These are phyloP conservation scores for Koerneria pararmatus DNA, from an alignment of 2,888 invertebrate genomes.

Conservation along the genomic window DNA sequence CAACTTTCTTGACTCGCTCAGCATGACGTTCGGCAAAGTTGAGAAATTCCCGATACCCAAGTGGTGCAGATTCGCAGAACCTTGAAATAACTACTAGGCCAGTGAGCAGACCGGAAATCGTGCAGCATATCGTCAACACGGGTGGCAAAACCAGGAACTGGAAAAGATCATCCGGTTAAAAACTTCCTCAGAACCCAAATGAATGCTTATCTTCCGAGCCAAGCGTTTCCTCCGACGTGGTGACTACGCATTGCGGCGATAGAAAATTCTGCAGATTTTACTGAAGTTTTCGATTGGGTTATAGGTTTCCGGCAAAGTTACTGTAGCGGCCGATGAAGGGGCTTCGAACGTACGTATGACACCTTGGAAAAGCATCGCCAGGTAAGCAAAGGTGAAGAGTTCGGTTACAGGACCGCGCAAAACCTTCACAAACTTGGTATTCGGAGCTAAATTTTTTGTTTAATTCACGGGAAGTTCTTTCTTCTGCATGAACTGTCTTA, in stretches of 20 bases:
- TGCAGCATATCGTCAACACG: constrained; percentile 46
- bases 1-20: no score
- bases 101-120: constrained; percentile 48
- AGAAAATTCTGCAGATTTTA: not conserved
- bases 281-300: not conserved
- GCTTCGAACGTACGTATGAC: no score
- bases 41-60: constrained; percentile 27
- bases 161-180: constrained; percentile 15
- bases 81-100: constrained; percentile 47
- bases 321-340: not conserved
- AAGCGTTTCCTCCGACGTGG: not conserved
- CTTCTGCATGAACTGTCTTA: no score
- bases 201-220: not conserved
- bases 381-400: no score
- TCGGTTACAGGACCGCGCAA: no score
- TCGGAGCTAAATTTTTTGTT: no score
- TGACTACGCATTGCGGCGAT: not conserved
- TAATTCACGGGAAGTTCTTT: no score
- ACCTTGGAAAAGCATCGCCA: no score
- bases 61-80: constrained; percentile 26
- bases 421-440: no score
- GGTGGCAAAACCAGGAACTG: constrained; percentile 55
- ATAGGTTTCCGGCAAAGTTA: not conserved
- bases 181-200: not conserved
- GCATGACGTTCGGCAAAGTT: constrained; percentile 13